A percentile compares a stretch with the other conserved stretches of the same genome.
phyloP scores from a whole-genome alignment of 2,888 invertebrate genomes.

The Tinea semifulvella region DNA sequence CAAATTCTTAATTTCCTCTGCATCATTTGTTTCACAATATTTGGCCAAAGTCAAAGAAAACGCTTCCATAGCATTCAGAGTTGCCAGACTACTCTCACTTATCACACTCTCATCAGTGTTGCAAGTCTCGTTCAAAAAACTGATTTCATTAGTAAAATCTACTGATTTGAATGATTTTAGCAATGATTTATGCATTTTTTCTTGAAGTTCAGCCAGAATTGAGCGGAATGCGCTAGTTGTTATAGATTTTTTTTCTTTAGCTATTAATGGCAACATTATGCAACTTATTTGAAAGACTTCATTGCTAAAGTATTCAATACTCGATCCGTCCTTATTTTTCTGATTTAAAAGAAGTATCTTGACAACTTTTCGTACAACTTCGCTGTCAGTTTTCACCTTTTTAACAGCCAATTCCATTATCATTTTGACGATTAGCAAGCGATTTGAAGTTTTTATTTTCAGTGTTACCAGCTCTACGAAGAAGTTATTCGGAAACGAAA shows the following conservation, averaged over 20 bases:
- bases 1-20: slow-evolving; percentile 40
- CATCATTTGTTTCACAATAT: slow-evolving; percentile 45
- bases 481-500: slow-evolving; percentile 36
- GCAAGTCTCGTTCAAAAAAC: slow-evolving; percentile 23
- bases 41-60: slow-evolving; percentile 47
- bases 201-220: slow-evolving; percentile 49
- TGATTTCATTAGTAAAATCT: slow-evolving; percentile 33
- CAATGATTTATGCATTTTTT: slow-evolving; percentile 42
- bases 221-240: slow-evolving; percentile 44
- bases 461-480: slow-evolving; percentile 41
- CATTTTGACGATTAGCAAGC: slow-evolving; percentile 35
- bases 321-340: slow-evolving; percentile 26
- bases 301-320: slow-evolving; percentile 42
- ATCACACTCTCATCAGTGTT: slow-evolving; percentile 37
- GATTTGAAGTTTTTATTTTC: slow-evolving; percentile 42
- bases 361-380: slow-evolving; percentile 46
- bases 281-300: slow-evolving; percentile 50
- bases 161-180: slow-evolving; percentile 45
- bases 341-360: slow-evolving; percentile 37
- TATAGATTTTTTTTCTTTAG: slow-evolving; percentile 48
- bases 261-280: slow-evolving; percentile 43
- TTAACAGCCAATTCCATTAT: slow-evolving; percentile 48
- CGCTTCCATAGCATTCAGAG: slow-evolving; percentile 50
- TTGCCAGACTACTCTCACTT: slow-evolving; percentile 35
- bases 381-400: slow-evolving; percentile 42